Base-by-base conservation (phyloP, 2,888 invertebrate species). In the Listrodromus nycthemerus region DNA sequence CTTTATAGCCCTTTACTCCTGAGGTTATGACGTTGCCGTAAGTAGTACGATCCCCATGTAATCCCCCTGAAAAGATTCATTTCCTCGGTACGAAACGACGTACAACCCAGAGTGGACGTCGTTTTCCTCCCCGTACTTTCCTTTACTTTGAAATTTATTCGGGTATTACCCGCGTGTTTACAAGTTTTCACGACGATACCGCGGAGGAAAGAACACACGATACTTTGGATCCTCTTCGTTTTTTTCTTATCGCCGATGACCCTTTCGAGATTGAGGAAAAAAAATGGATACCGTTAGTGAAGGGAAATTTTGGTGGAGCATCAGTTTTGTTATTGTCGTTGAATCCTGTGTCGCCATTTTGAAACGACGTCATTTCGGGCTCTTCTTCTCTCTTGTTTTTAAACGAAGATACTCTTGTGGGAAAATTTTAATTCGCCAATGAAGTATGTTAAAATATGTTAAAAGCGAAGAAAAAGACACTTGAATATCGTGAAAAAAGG, bases 31-130 rank as follows among this genome's bases (percentile, higher is more conserved):
- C 78, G 71, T 75, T 61, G 70, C 70, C 58, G 80, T 80, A 85
- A 88, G 82, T 79, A 79, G 79, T 79, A 75, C 69, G 85, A 89
- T 90, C 84, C 82, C 80, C 55, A 81, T 86, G 87, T 91, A 89
- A 91, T 90, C 90, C 88, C 85, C 87, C 75, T 85, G 86, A 89
- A 87, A 88, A 88, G 88, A 90, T 89, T 89, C 87, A 88, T 87
- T 87, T 82, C 45, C 13, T 52, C 55, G 4, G 58, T 30, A 48
- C 67, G 27, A 2, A n/a, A 27, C 48, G 27, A 45, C 16, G 27
- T 27, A 21, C 24, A 67, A 67, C 27, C 27, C 10, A 45, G 50
- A 50, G 67, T 67, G 27, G 27, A 1, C 16, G 27, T 16, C 58
- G 16, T 30, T 30, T 30, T 27, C 5, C 58, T 58, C 30, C 10